phyloP scores from a whole-genome alignment of 2,888 invertebrate genomes.

The Ctenicera cuprea region DNA sequence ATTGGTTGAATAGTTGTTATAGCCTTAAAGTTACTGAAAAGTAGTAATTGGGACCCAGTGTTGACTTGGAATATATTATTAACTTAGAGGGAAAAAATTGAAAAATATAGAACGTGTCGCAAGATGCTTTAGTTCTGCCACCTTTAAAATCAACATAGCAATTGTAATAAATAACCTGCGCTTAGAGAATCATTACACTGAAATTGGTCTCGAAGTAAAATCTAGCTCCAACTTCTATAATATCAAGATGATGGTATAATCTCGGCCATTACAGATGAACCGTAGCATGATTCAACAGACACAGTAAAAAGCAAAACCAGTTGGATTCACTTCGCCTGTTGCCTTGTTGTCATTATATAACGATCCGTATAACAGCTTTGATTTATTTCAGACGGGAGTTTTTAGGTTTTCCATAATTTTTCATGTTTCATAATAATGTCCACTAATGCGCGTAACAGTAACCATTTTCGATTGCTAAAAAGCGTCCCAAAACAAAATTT shows the following conservation, averaged over 20 bases:
- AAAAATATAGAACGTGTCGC: too few relatives aligned
- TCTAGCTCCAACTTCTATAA: not conserved
- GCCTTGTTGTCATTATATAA: slow-evolving; percentile 11
- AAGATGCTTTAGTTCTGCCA: not conserved
- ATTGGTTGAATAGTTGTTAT: too few relatives aligned
- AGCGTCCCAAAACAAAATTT: too few relatives aligned
- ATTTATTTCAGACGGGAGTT: slow-evolving; percentile 1
- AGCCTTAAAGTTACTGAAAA: too few relatives aligned
- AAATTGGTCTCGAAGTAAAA: slow-evolving; percentile 9
- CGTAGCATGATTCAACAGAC: slow-evolving; percentile 1
- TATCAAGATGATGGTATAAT: slow-evolving; percentile 8
- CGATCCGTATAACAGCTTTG: not conserved
- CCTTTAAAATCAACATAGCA: not conserved
- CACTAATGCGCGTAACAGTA: too few relatives aligned
- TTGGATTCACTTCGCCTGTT: slow-evolving; percentile 2
- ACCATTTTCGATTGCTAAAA: too few relatives aligned
- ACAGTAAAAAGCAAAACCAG: slow-evolving; percentile 10
- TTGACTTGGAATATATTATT: too few relatives aligned
- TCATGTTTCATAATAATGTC: too few relatives aligned
- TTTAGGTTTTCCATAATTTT: slow-evolving; percentile 1
- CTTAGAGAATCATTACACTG: not conserved
- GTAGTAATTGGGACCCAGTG: too few relatives aligned
- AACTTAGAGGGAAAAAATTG: too few relatives aligned
- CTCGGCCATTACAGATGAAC: slow-evolving; percentile 15
- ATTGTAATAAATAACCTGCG: slow-evolving; percentile 3